Evolutionary conservation across 2,888 invertebrate species (phyloP), one percentile per base, ranked within the genome.

Genomic region (Hyppa rectilinea): DNA sequence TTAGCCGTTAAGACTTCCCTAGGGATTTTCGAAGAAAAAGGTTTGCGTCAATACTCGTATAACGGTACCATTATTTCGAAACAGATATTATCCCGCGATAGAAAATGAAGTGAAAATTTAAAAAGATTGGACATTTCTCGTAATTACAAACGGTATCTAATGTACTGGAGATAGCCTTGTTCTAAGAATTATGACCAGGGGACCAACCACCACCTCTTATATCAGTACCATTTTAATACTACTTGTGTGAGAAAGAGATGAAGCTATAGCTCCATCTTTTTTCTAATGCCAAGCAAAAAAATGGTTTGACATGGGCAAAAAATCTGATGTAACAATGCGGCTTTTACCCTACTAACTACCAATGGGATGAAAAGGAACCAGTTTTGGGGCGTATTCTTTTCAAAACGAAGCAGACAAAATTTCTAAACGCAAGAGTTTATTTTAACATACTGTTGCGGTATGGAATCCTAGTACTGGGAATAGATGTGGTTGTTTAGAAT

Each of bases 401-500:
- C 20, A 50, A 55, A 36, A 20, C 82, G 17, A 4, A 5, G 69
- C 23, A 26, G 23, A 36, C 20, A 23, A 34, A 23, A 26, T 26
- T 58, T 69, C 66, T 60, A 66, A 78, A 12, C 56, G 29, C 40
- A 52, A 86, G 85, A 86, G 82, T 85, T 85, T 83, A 74, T 81
- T 85, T 86, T 82, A 83, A 87, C 85, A 86, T 88, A 86, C 87
- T 89, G 76, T 77, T 75, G 67, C 75, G 75, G 87, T 85, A 91
- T 94, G 90, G 55, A 73, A 66, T 74, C 93, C 93, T 94, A 82
- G 93, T 94, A 91, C 75, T 72, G 59, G 78, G 91, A 85, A 89
- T 88, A 88, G 87, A 86, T 68, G 63, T 80, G 80, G 82, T 72
- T 82, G 45, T 79, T 75, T 63, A 69, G 45, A 78, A 67, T 59